A percentile compares a stretch with the other conserved stretches of the same genome.
Conservation (phyloP, 64 coral and sea anemone species). For the Montipora capricornis region DNA sequence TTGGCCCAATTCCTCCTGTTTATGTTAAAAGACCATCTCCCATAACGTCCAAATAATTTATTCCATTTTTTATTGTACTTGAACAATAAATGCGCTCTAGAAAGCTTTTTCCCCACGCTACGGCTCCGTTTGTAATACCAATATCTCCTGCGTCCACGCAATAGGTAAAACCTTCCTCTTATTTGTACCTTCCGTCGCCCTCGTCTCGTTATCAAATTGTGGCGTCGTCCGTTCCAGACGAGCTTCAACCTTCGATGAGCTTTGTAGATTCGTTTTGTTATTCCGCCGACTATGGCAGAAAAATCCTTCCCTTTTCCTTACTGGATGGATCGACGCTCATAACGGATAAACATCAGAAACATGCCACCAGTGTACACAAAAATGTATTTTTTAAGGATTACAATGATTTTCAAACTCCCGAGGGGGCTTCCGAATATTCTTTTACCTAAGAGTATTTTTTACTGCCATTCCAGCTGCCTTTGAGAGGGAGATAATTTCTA, state of each 20-base stretch:
- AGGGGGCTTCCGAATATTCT: no score
- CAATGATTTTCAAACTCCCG: not conserved
- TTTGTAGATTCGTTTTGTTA: not conserved
- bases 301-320: not conserved
- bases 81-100: not conserved
- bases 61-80: not conserved
- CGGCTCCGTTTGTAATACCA: not conserved
- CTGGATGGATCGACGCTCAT: not conserved
- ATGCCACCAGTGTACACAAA: not conserved
- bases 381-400: not conserved
- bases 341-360: conserved; percentile 8
- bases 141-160: not conserved
- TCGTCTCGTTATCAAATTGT: not conserved
- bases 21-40: not conserved
- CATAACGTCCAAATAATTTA: not conserved
- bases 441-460: no score
- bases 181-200: not conserved
- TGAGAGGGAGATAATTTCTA: no score
- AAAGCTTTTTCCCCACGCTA: not conserved
- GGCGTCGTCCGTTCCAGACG: no score
- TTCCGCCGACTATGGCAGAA: not conserved
- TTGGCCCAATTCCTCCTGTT: not conserved
- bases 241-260: not conserved
- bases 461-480: no score
- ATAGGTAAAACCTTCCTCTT: not conserved